Base-by-base conservation (phyloP, 2,797 vertebrate species). In the Neopelma chrysocephalum region DNA sequence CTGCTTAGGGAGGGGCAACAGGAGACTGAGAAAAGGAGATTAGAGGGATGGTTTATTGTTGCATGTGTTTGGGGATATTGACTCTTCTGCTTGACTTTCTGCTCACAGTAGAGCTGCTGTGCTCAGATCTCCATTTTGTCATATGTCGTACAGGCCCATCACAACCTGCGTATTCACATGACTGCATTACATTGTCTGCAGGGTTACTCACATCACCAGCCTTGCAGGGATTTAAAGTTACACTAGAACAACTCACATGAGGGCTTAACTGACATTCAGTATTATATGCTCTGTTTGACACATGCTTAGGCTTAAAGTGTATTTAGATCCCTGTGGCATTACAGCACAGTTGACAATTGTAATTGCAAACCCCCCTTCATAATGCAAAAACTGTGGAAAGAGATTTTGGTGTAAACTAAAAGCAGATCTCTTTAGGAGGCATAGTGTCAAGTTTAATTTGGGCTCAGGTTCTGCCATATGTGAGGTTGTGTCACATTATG, bases 251-350 rank as follows among this genome's bases (percentile, higher is more conserved):
- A 61, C 64, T 87, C 77, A 68, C 73, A 36, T 1, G 25, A 79
- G 45, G 78, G 68, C 61, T 89, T 93, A 91, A 31, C 34, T 94
- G 90, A 32, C 90, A 61, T 77, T 66, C 27, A 38, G 34, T 43
- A 78, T 90, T 90, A 48, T 32, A 64, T 82, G 78, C 53, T 95
- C 72, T 62, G 77, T 79, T 94, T 94, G 92, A 93, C 78, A 92
- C 81, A 71, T 57, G 71, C 83, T 92, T 62, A 73, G 81, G 91
- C 78, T 91, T 92, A 90, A 92, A 82, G 86, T 64, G 43, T 50
- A 12, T 75, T 85, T 64, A 69, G 83, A 90, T 92, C 81, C 87
- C 92, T 31, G 58, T 73, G 83, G 68, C 78, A 82, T 70, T 66
- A 66, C 75, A 42, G 75, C 31, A 16, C 60, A 53, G 68, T 15